Conservation (phyloP, 2,888 invertebrate genomes). For the Ecliptopera silaceata region DNA sequence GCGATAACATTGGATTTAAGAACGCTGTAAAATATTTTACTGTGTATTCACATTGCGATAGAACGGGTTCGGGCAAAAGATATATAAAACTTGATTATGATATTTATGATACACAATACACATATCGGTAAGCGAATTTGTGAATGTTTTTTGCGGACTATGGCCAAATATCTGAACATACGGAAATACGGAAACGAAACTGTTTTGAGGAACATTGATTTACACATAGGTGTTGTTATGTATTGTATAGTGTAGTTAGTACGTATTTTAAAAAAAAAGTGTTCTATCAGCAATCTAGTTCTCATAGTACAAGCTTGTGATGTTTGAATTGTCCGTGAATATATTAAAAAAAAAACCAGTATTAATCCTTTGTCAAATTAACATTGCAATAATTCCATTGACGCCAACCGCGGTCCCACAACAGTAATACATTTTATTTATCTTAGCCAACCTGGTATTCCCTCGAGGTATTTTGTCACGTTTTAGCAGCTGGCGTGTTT, state of each 20-base stretch:
- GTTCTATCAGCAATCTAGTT: too few relatives aligned
- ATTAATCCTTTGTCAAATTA: conserved; percentile 36
- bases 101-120: conserved; percentile 2
- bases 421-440: conserved; percentile 56
- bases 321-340: too few relatives aligned
- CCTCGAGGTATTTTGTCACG: conserved; percentile 28
- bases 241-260: too few relatives aligned
- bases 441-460: conserved; percentile 45
- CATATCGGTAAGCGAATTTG: background rate
- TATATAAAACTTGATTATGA: conserved; percentile 2
- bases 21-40: conserved; percentile 47
- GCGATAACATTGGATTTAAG: conserved; percentile 60
- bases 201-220: too few relatives aligned
- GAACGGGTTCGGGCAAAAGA: conserved; percentile 15
- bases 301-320: too few relatives aligned
- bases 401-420: conserved; percentile 46
- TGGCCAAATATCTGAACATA: too few relatives aligned
- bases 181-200: too few relatives aligned
- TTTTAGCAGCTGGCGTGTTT: conserved; percentile 26
- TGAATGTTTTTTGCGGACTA: too few relatives aligned
- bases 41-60: conserved; percentile 29
- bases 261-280: too few relatives aligned
- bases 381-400: conserved; percentile 51
- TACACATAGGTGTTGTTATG: too few relatives aligned
- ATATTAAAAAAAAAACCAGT: conserved; percentile 1